Base-by-base conservation (phyloP, 2,113 vertebrate genomes). In the Oplegnathus fasciatus region DNA sequence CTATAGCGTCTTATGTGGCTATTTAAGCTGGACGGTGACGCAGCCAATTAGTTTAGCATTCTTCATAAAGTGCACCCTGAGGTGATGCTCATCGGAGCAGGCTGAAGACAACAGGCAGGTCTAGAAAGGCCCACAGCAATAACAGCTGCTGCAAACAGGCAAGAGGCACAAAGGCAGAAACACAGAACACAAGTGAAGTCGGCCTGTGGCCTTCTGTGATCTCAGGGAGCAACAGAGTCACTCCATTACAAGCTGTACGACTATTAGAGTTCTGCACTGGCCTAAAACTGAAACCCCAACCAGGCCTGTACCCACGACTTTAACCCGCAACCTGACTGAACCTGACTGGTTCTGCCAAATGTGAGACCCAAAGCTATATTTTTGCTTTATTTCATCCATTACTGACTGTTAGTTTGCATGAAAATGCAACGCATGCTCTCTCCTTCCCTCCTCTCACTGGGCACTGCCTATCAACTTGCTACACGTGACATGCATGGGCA, bases 41-140 rank as follows among this genome's bases (percentile, higher is more conserved):
- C 48, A 66, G 9, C 34, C 70, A 75, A 26, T 73, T 88, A 75
- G 76, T 42, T 50, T 24, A 65, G 20, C n/a, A 67, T 77, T 80
- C 11, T 44, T 81, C 44, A 67, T 57, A 70, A 78, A 89, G 78
- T 71, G 76, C 76, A 48, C 20, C 92, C 74, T 71, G n/a, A 34
- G 57, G 85, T 80, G 58, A 62, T 64, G 61, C 62, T 89, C 46
- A 50, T 9, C 1, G 32, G 69, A 75, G 74, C 24, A 9, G 54
- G 22, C 30, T 71, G 42, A 78, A 48, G 75, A 34, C 73, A 71
- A 37, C 68, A n/a, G 57, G 61, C 44, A 48, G 75, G 55, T 44
- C 60, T 40, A 48, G 9, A 48, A 37, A 30, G 44, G 72, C 32
- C 48, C 34, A 48, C 6, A 40, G 46, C 60, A 28, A 75, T 26